These are phyloP conservation scores for Lamprotornis superbus DNA, from an alignment of 2,113 vertebrate genomes.

Conservation along the genomic window DNA sequence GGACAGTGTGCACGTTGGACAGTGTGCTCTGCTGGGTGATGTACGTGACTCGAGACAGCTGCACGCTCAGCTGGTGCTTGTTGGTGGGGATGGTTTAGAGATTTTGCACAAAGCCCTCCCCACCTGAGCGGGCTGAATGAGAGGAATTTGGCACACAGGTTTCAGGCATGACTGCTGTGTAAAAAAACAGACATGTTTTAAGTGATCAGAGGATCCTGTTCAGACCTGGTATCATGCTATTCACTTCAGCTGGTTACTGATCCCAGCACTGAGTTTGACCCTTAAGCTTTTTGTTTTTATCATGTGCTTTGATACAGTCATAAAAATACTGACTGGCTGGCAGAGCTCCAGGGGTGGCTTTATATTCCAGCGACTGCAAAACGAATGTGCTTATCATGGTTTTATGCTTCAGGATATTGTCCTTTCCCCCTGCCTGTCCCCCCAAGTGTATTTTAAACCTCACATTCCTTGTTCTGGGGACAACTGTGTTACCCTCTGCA, in stretches of 20 bases:
- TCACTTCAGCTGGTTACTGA: slow-evolving; percentile 33
- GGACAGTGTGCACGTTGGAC: not conserved
- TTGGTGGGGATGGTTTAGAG: not conserved
- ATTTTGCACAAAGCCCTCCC: not conserved
- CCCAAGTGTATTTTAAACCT: not conserved
- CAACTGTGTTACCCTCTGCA: not conserved
- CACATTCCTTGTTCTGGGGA: not conserved
- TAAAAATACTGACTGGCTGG: slow-evolving; percentile 58
- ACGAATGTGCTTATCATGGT: not conserved
- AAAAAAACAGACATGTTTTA: not conserved
- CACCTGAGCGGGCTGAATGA: not conserved
- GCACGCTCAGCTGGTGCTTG: not conserved
- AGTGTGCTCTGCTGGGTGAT: not conserved
- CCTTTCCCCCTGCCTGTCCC: not conserved
- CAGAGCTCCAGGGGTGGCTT: slow-evolving; percentile 24
- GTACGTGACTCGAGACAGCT: not conserved
- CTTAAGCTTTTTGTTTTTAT: slow-evolving; percentile 49
- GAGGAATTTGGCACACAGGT: not conserved
- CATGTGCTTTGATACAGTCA: slow-evolving; percentile 24
- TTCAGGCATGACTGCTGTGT: not conserved
- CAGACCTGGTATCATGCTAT: not conserved
- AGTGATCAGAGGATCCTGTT: not conserved
- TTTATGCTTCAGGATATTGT: slow-evolving; percentile 29
- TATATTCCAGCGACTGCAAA: not conserved
- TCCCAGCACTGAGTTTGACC: slow-evolving; percentile 3